Percentiles rank a stretch among this genome's conserved stretches.
phyloP scores from a whole-genome alignment of 2,888 invertebrate species.

The Sipunculus nudus region DNA sequence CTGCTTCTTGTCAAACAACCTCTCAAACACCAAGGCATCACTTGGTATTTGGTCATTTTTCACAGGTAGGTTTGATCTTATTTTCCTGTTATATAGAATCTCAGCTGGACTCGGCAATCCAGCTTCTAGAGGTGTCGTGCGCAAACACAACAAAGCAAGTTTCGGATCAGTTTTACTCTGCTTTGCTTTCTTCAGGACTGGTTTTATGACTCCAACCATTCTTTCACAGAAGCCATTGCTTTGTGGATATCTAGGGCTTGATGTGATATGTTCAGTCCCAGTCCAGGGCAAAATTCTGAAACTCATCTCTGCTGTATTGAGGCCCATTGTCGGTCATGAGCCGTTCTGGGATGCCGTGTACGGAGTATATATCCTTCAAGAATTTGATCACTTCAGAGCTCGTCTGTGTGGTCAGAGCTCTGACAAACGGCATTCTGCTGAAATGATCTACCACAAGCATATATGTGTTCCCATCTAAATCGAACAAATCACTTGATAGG shows the following conservation, averaged over 20 bases:
- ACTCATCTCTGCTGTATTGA: background rate
- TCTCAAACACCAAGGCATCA: too few relatives aligned
- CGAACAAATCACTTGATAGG: constrained; percentile 24
- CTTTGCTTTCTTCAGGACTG: background rate
- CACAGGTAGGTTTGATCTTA: background rate
- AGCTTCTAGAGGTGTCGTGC: background rate
- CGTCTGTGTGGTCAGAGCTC: background rate
- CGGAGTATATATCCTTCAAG: constrained; percentile 6
- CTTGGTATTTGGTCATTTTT: background rate
- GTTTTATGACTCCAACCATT: constrained; percentile 3
- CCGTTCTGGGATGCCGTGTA: background rate
- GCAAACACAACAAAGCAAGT: background rate
- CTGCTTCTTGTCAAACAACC: too few relatives aligned
- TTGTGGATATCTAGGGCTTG: constrained; percentile 4
- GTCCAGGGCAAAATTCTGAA: background rate
- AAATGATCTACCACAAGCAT: constrained; percentile 1
- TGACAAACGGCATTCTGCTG: constrained; percentile 1
- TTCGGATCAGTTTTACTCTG: background rate
- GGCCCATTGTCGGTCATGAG: constrained; percentile 6
- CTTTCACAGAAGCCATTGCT: constrained; percentile 12
- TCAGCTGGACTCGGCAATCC: constrained; percentile 2
- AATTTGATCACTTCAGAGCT: background rate
- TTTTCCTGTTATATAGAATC: background rate
- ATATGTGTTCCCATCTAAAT: constrained; percentile 6
- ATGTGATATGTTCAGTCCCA: constrained; percentile 9